phyloP scores from a whole-genome alignment of 2,797 vertebrate species.

The Etheostoma perlongum region DNA sequence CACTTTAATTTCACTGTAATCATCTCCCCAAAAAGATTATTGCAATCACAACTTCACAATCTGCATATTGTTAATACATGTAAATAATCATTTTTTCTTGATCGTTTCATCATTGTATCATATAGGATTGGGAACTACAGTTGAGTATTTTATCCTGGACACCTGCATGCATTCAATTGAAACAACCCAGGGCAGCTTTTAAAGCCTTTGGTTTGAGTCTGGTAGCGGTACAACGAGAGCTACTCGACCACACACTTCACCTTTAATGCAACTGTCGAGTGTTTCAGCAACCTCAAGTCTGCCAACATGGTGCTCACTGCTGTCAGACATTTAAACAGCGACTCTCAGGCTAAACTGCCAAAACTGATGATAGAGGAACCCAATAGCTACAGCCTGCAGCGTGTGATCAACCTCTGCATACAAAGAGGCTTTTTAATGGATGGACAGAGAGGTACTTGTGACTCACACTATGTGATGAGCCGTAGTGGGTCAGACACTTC shows the following conservation, averaged over 20 bases:
- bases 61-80: neutral
- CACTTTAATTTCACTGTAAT: slow-evolving; percentile 19
- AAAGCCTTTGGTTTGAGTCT: neutral
- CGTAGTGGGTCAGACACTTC: neutral
- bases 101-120: too few species aligned
- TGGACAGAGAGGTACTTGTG: slow-evolving; percentile 23
- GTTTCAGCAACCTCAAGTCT: slow-evolving; percentile 20
- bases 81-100: neutral
- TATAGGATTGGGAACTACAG: too few species aligned
- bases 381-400: slow-evolving; percentile 24
- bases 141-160: slow-evolving; percentile 1
- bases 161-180: neutral
- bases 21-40: neutral
- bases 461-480: slow-evolving; percentile 5
- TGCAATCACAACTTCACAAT: neutral
- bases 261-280: slow-evolving; percentile 16
- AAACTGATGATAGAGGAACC: slow-evolving; percentile 16
- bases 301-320: slow-evolving; percentile 5
- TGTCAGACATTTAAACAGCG: slow-evolving; percentile 11
- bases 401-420: slow-evolving; percentile 42
- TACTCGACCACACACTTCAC: slow-evolving; percentile 47
- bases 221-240: neutral
- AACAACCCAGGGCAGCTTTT: neutral
- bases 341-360: slow-evolving; percentile 26
- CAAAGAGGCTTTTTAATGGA: slow-evolving; percentile 36